Evolutionary conservation across 2,797 vertebrate species (phyloP).

Genomic region (Simalia tracyae): DNA sequence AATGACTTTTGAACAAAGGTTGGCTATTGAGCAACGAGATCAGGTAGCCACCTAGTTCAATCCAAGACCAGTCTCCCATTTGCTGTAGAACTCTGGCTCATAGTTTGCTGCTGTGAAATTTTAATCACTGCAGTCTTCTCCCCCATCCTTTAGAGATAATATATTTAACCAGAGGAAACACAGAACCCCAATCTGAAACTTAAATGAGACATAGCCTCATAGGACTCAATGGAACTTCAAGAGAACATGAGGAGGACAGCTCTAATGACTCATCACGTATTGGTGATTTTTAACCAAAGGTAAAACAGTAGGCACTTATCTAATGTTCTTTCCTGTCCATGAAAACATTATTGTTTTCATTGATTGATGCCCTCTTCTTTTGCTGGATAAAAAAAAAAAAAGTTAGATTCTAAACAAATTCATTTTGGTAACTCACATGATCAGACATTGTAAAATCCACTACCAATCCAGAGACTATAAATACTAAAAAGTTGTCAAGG

Average conservation of each 20-base stretch:
- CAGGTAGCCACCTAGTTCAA: neutral
- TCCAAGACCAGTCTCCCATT: neutral
- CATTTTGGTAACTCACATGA: neutral
- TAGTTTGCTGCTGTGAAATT: neutral
- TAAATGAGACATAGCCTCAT: neutral
- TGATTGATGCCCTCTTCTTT: neutral
- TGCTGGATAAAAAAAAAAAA: constrained; percentile 5
- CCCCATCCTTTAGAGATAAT: neutral
- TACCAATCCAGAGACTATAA: constrained; percentile 17
- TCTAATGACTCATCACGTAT: neutral
- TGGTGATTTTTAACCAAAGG: constrained; percentile 23
- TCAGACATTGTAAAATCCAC: constrained; percentile 10
- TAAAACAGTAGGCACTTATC: neutral
- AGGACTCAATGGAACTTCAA: neutral
- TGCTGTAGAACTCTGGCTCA: neutral
- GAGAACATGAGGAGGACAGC: neutral
- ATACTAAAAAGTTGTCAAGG: constrained; percentile 1
- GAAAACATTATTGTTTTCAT: neutral
- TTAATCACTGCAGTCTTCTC: fast-evolving
- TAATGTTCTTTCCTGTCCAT: neutral
- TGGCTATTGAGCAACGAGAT: neutral
- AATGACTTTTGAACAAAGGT: neutral
- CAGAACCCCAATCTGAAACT: neutral
- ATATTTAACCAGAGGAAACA: neutral
- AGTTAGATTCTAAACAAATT: constrained; percentile 10